Base-by-base conservation (phyloP, 2,113 vertebrate species). In the Crotalus helleri region DNA sequence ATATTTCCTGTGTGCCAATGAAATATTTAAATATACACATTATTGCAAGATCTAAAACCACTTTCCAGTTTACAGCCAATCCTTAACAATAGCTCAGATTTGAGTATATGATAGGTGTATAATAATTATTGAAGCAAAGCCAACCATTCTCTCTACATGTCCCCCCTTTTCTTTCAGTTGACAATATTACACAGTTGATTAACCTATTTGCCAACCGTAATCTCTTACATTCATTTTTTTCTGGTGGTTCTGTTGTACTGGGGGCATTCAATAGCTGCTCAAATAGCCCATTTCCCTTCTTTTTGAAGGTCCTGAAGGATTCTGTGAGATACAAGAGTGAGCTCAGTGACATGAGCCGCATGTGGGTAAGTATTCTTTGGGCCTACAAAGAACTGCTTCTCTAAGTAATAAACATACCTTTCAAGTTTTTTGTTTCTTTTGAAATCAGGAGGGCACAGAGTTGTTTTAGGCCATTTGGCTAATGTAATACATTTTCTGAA, bases 291-390 rank as follows among this genome's bases (percentile, higher is more conserved):
- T 0, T 88, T 93, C 24, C n/a, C 86, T 85, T 87, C n/a, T 51
- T 86, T 23, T 4, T 17, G 24, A 96, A 99, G 99, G 99, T 99
- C 92, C 98, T 99, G 95, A 99, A 99, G 96, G 99, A 99, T 95
- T 99, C 99, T 0, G 93, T 99, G 97, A 98, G 99, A 95, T 99
- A 99, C 97, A 99, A 99, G 95, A 98, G 98, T 0, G 99, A 99
- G 95, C 93, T 99, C 93, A 99, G 97, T 0, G 99, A 99, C 97
- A 99, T 99, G 98, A 99, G 99, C 98, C 98, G 99, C 97, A 99
- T 99, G 99, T 99, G 99, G 99, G 99, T 99, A 97, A 98, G 98
- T 55, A 61, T 44, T 44, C 89, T 44, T 11, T 15, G 4, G 0
- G 0, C 0, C 26, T 0, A 0, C 2, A 3, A 3, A 86, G 33